Percentiles rank a stretch among this genome's conserved stretches.
Evolutionary conservation across 2,888 invertebrate species (phyloP).

Genomic region (Diloba caeruleocephala): DNA sequence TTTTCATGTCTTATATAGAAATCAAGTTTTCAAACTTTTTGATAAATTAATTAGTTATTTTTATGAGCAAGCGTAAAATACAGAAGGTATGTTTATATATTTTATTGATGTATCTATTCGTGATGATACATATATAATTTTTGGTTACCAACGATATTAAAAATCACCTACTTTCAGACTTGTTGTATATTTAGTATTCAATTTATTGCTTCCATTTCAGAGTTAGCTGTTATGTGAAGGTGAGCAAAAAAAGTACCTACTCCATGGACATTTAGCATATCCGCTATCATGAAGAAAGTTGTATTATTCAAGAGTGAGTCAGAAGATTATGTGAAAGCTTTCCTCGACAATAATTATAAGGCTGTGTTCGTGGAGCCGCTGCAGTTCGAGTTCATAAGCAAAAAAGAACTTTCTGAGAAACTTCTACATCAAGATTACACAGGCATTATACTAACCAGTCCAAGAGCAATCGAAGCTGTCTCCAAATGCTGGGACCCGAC

Average conservation of each 20-base stretch:
- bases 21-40: too few species aligned
- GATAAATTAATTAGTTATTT: too few species aligned
- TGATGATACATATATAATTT: not conserved
- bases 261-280: constrained; percentile 11
- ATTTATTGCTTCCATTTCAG: constrained; percentile 58
- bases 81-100: not conserved
- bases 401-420: constrained; percentile 62
- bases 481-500: constrained; percentile 79
- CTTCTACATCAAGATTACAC: constrained; percentile 67
- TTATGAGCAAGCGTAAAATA: too few species aligned
- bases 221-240: constrained; percentile 58
- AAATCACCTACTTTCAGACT: constrained; percentile 22
- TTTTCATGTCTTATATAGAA: too few species aligned
- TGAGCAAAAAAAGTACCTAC: constrained; percentile 14
- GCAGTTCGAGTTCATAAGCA: constrained; percentile 70
- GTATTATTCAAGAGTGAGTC: constrained; percentile 80
- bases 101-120: not conserved
- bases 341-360: constrained; percentile 69
- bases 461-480: constrained; percentile 77
- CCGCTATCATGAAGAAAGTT: constrained; percentile 76
- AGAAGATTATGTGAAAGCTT: constrained; percentile 77
- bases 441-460: constrained; percentile 78
- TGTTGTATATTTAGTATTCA: constrained; percentile 21
- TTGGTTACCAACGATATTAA: not conserved
- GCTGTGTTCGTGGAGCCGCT: constrained; percentile 80